Percentiles rank a stretch among this genome's conserved stretches.
Conservation (phyloP, 2,888 invertebrate species). For the Cyclophora punctaria region DNA sequence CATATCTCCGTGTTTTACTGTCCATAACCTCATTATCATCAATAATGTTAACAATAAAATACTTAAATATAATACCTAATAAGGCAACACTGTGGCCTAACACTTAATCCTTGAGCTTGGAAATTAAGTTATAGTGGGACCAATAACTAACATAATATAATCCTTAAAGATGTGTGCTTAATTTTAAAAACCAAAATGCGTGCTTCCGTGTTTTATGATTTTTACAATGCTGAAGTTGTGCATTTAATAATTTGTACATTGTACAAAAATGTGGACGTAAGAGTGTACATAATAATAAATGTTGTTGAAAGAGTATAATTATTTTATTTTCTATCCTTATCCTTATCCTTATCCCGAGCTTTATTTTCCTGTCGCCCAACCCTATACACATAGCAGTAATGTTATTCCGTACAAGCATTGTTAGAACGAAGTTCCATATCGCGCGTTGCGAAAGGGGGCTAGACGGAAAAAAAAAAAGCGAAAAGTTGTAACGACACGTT, state of each 20-base stretch:
- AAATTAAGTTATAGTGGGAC: constrained; percentile 53
- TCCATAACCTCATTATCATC: no score
- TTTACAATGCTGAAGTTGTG: constrained; percentile 73
- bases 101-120: constrained; percentile 30
- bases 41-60: no score
- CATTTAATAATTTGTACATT: constrained; percentile 73
- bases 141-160: constrained; percentile 44
- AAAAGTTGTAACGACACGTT: no score
- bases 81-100: constrained; percentile 2
- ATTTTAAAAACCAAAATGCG: constrained; percentile 33
- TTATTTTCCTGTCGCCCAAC: no score
- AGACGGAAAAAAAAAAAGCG: no score
- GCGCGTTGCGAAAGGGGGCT: no score
- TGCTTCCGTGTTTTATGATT: constrained; percentile 47
- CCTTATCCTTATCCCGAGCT: no score
- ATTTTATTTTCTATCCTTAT: not conserved
- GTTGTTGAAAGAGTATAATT: constrained; percentile 48
- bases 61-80: constrained; percentile 1
- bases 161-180: constrained; percentile 34
- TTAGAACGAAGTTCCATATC: no score
- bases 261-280: constrained; percentile 58
- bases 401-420: no score
- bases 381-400: no score
- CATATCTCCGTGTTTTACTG: no score
- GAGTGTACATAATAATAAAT: constrained; percentile 72